Evolutionary conservation across 35 echinoderm and acorn worm species (phyloP).

Genomic region (Ophiothrix spiculata): DNA sequence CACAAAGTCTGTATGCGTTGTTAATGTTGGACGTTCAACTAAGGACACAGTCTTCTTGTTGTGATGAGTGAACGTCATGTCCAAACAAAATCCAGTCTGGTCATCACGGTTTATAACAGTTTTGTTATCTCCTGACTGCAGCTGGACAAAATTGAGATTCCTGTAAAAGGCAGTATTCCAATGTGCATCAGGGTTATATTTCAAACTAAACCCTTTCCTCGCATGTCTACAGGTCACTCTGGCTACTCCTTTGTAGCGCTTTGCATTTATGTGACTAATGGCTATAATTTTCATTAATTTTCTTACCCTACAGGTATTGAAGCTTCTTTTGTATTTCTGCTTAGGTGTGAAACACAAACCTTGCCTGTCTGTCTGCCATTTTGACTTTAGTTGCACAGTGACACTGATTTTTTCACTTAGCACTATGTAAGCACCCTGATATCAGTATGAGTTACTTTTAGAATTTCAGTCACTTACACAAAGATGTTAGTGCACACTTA

Average conservation of each 20-base stretch:
- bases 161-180: not conserved
- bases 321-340: too few relatives aligned
- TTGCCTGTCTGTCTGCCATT: too few relatives aligned
- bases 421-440: too few relatives aligned
- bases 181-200: not conserved
- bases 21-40: constrained; percentile 3
- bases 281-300: too few relatives aligned
- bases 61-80: constrained; percentile 28
- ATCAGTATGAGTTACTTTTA: too few relatives aligned
- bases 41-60: not conserved
- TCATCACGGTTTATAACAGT: constrained; percentile 8
- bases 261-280: too few relatives aligned
- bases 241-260: constrained; percentile 32
- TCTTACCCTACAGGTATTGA: too few relatives aligned
- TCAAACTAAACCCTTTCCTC: constrained; percentile 18
- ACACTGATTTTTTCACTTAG: too few relatives aligned
- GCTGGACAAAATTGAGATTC: constrained; percentile 4
- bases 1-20: constrained; percentile 30
- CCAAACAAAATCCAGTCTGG: constrained; percentile 8
- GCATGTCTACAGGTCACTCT: not conserved
- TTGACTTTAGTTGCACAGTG: too few relatives aligned
- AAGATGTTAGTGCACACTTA: too few relatives aligned
- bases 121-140: constrained; percentile 24
- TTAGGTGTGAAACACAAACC: too few relatives aligned
- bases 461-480: too few relatives aligned